Base-by-base conservation (phyloP, 2,888 invertebrate species). In the Rhaphigaster nebulosa region DNA sequence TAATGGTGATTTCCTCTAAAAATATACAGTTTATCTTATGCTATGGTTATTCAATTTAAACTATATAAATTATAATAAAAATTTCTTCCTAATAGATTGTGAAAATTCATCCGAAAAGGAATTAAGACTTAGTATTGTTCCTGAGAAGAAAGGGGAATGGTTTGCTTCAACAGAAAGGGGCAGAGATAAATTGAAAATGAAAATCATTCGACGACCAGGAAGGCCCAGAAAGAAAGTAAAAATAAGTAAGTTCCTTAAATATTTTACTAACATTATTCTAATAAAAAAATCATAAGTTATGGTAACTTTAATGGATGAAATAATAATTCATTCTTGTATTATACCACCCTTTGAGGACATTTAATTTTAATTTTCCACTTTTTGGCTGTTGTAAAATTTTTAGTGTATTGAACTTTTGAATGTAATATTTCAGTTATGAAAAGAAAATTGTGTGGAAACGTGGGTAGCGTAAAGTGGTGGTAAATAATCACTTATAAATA, bases 111-210 rank as follows among this genome's bases (percentile, higher is more conserved):
- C 41, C n/a, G 84, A 84, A 84, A 84, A 84, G 38, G 84, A 84
- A n/a, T n/a, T 56, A 26, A 34, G 29, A 34, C n/a, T 56, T 41
- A 88, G 56, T 18, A 15, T 88, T 34, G 34, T 38, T 38, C 29
- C 84, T 38, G 90, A 90, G 26, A 90, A 90, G 80, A 60, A 34
- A 95, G 94, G 92, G 29, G 91, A 91, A 84, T 84, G 91, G 80
- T 65, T 60, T 56, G 45, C 91, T 76, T 52, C 84, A 29, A 23
- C 89, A 4, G 88, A 88, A 89, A 52, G 23, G 38, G 45, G 45
- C 20, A 87, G 87, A 65, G 91, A 91, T n/a, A 45, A 45, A 56
- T 56, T 88, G n/a, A 88, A 90, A 87, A n/a, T 88, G 23, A 87
- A 65, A 87, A 90, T 90, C 29, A 76, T n/a, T 41, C 87, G 90